phyloP scores from a whole-genome alignment of 2,888 invertebrate genomes.

The Molorchus minor region DNA sequence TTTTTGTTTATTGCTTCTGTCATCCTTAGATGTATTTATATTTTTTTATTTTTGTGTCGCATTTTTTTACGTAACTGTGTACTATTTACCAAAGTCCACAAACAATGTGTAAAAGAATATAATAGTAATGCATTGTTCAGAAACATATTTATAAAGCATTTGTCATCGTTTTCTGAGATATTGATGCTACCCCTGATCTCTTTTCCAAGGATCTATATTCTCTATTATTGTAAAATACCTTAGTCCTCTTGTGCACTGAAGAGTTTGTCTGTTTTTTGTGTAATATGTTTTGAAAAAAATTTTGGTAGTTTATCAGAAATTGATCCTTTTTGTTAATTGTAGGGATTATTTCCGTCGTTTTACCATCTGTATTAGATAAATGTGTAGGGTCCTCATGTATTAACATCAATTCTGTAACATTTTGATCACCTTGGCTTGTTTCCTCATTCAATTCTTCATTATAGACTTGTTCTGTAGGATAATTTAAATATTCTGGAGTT shows the following conservation, averaged over 20 bases:
- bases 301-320: constrained; percentile 44
- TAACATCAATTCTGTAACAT: constrained; percentile 2
- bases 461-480: constrained; percentile 2
- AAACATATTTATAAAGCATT: constrained; percentile 46
- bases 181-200: constrained; percentile 31
- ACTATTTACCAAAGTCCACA: constrained; percentile 50
- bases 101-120: constrained; percentile 55
- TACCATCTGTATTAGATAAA: neutral
- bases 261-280: constrained; percentile 39
- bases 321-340: constrained; percentile 33
- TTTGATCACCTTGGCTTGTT: neutral
- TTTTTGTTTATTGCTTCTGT: constrained; percentile 29
- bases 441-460: neutral
- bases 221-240: constrained; percentile 31
- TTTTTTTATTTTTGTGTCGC: constrained; percentile 23
- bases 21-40: constrained; percentile 21
- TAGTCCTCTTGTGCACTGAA: constrained; percentile 33
- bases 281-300: constrained; percentile 43
- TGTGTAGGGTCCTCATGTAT: neutral
- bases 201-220: constrained; percentile 26
- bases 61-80: constrained; percentile 46
- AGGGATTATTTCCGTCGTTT: constrained; percentile 1
- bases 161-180: constrained; percentile 17
- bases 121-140: constrained; percentile 53
- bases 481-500: neutral